These are phyloP conservation scores for Candidula unifasciata DNA, from an alignment of 2,888 invertebrate species.

Conservation along the genomic window DNA sequence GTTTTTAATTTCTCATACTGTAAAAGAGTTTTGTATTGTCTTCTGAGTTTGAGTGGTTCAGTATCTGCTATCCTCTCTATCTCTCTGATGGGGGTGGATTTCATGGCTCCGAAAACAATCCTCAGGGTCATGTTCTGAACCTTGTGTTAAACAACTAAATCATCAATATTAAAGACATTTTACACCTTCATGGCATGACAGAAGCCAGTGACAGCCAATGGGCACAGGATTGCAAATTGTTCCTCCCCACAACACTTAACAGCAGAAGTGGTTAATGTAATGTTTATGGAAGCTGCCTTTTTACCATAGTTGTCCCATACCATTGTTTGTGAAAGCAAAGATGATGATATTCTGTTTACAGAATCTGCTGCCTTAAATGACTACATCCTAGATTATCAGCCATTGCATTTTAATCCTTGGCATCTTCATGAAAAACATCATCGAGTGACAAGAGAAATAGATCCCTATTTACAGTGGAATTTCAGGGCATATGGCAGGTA, in stretches of 20 bases:
- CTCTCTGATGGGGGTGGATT: too few relatives aligned
- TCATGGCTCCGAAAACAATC: too few relatives aligned
- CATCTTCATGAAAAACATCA: conserved; percentile 62
- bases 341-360: conserved; percentile 47
- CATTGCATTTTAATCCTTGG: conserved; percentile 62
- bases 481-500: conserved; percentile 68
- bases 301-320: neutral
- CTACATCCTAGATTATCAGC: conserved; percentile 69
- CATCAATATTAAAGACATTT: too few relatives aligned
- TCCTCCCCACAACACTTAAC: too few relatives aligned
- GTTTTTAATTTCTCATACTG: too few relatives aligned
- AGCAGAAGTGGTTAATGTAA: neutral
- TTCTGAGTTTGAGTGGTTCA: too few relatives aligned
- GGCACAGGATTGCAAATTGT: too few relatives aligned
- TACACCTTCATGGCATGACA: too few relatives aligned
- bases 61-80: too few relatives aligned
- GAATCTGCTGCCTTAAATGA: conserved; percentile 65
- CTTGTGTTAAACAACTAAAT: neutral
- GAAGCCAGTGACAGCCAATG: too few relatives aligned
- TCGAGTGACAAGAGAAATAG: conserved; percentile 63
- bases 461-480: conserved; percentile 59
- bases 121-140: neutral
- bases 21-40: too few relatives aligned
- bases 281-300: neutral
- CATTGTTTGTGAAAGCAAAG: too few relatives aligned